Percentiles rank a stretch among this genome's conserved stretches.
phyloP scores from a whole-genome alignment of 2,113 vertebrate genomes.

The Heterochromis multidens region DNA sequence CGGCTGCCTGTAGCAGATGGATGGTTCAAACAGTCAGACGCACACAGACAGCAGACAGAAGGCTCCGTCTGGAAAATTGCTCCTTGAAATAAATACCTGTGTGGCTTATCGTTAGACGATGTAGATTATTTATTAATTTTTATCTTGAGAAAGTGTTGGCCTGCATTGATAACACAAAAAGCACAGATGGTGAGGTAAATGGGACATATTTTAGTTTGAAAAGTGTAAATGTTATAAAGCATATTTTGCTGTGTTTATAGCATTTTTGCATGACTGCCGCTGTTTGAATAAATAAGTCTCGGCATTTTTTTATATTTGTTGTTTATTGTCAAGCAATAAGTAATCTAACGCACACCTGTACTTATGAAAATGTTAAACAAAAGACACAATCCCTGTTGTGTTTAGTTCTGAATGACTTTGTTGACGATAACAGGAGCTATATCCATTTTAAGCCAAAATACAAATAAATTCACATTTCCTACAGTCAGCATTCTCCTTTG shows the following conservation, averaged over 20 bases:
- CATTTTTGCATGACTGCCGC: background rate
- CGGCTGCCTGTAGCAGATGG: conserved; percentile 34
- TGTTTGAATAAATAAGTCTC: background rate
- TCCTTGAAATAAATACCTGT: conserved; percentile 26
- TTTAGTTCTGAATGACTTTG: background rate
- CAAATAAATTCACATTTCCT: background rate
- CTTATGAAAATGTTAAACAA: background rate
- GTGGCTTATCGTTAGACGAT: background rate
- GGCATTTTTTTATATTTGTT: background rate
- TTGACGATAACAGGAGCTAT: background rate
- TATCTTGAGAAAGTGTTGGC: background rate
- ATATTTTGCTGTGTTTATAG: background rate
- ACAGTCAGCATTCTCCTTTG: conserved; percentile 12
- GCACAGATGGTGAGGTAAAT: background rate
- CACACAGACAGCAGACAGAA: conserved; percentile 32
- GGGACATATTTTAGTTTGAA: background rate
- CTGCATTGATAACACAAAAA: background rate
- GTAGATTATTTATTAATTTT: background rate
- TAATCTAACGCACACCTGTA: background rate
- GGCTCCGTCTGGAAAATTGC: conserved; percentile 48
- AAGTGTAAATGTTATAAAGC: background rate
- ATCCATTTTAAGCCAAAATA: background rate
- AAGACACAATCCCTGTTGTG: background rate
- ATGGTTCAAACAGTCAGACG: conserved; percentile 42
- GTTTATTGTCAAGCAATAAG: background rate